Conservation (phyloP, 2,113 vertebrate genomes). For the Macquaria ambigua region DNA sequence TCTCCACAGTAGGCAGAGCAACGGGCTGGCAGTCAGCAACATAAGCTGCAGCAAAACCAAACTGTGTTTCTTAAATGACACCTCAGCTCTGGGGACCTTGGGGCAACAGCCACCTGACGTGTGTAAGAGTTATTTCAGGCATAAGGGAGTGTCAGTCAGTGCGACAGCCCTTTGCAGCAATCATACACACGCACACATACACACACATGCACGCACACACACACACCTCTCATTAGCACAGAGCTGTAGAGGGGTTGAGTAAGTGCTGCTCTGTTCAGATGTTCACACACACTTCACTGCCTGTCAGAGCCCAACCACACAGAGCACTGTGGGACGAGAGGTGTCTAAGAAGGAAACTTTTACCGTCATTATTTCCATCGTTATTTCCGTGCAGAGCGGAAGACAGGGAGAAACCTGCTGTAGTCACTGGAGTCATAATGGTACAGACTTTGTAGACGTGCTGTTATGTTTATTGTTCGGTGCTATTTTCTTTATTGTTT, state of each 20-base stretch:
- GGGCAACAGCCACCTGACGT: slow-evolving; percentile 73
- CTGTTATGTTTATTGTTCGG: slow-evolving; percentile 24
- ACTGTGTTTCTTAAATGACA: slow-evolving; percentile 76
- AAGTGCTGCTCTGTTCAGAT: slow-evolving; percentile 66
- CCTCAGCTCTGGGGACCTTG: slow-evolving; percentile 61
- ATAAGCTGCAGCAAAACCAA: slow-evolving; percentile 62
- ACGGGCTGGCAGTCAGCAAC: slow-evolving; percentile 44
- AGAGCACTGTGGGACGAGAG: slow-evolving; percentile 37
- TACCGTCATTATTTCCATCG: slow-evolving; percentile 39
- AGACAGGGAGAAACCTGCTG: not conserved
- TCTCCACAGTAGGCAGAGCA: slow-evolving; percentile 21
- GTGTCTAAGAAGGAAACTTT: slow-evolving; percentile 46
- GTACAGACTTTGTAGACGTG: not conserved
- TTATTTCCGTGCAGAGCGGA: slow-evolving; percentile 8
- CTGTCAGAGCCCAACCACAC: slow-evolving; percentile 58
- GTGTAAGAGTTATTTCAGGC: slow-evolving; percentile 76
- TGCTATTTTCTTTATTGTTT: slow-evolving; percentile 48
- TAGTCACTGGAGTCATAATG: slow-evolving; percentile 1
- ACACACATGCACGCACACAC: slow-evolving; percentile 27
- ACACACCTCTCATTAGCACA: slow-evolving; percentile 72
- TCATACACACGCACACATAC: slow-evolving; percentile 38
- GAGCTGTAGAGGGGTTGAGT: slow-evolving; percentile 61
- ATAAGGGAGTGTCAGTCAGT: slow-evolving; percentile 73
- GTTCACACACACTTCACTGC: slow-evolving; percentile 59
- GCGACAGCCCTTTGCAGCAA: slow-evolving; percentile 61